phyloP scores from a whole-genome alignment of 2,113 vertebrate species.

The Varanus salvator region DNA sequence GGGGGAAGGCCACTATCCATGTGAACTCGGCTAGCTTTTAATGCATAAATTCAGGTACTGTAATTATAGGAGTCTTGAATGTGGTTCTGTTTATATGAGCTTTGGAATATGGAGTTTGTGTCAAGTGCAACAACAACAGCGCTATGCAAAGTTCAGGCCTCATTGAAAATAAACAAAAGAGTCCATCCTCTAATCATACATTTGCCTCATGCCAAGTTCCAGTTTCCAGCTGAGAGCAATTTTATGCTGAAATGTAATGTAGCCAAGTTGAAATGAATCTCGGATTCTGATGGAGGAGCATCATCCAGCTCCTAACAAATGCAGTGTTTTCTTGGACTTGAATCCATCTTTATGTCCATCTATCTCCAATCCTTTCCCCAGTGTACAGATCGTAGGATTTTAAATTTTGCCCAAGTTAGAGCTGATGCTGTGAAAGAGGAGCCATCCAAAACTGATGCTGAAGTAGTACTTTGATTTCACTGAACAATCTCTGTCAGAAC shows the following conservation, averaged over 20 bases:
- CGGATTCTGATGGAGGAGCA: background rate
- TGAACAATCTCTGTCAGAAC: background rate
- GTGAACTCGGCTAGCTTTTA: slow-evolving; percentile 15
- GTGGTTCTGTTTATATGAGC: background rate
- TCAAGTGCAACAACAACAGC: background rate
- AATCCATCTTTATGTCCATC: background rate
- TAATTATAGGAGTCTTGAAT: background rate
- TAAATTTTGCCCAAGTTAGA: background rate
- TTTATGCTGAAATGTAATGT: slow-evolving; percentile 16
- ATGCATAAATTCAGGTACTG: background rate
- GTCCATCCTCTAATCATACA: background rate
- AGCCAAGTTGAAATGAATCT: rapidly evolving
- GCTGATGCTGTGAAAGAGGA: background rate
- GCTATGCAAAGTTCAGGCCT: background rate
- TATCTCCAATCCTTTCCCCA: too few relatives aligned
- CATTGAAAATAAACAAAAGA: slow-evolving; percentile 2
- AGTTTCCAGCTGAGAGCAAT: slow-evolving; percentile 16
- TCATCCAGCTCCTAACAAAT: background rate
- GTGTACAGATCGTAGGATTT: background rate
- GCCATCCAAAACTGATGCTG: background rate
- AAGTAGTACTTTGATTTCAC: background rate
- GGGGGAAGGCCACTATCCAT: background rate
- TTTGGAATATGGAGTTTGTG: background rate
- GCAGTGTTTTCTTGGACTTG: background rate
- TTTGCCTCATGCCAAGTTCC: background rate